phyloP scores from a whole-genome alignment of 1,140 invertebrate species.

The Microplitis demolitor region DNA sequence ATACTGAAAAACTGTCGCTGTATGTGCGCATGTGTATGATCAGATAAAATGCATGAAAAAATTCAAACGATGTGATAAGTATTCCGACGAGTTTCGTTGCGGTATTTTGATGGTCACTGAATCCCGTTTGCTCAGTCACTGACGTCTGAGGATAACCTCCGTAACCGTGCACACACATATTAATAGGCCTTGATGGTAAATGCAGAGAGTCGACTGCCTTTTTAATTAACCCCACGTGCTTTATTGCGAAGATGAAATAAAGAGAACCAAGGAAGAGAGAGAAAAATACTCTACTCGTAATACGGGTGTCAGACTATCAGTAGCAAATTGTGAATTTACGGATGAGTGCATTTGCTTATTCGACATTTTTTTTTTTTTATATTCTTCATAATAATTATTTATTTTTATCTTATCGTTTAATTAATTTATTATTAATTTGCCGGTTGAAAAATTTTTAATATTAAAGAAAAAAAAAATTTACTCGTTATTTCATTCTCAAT shows the following conservation, averaged over 20 bases:
- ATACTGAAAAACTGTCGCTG: too few species aligned
- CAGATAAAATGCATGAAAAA: background rate
- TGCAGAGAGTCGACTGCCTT: slow-evolving; percentile 40
- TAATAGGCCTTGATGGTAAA: slow-evolving; percentile 34
- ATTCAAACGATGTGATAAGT: slow-evolving; percentile 13
- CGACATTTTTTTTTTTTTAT: background rate
- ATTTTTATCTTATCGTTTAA: too few species aligned
- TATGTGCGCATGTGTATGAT: too few species aligned
- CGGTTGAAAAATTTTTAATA: too few species aligned
- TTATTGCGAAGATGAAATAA: slow-evolving; percentile 4
- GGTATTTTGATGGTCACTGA: slow-evolving; percentile 3
- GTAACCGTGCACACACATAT: slow-evolving; percentile 33
- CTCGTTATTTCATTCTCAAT: too few species aligned
- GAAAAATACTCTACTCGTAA: background rate
- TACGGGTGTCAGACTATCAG: slow-evolving; percentile 6
- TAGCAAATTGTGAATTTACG: background rate
- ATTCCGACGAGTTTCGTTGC: background rate
- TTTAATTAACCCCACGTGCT: slow-evolving; percentile 54
- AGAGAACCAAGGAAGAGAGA: slow-evolving; percentile 1
- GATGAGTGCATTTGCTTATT: background rate
- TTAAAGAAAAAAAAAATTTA: too few species aligned
- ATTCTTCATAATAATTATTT: background rate
- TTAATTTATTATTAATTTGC: too few species aligned
- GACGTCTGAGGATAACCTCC: slow-evolving; percentile 18
- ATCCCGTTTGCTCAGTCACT: slow-evolving; percentile 3